A percentile compares a stretch with the other conserved stretches of the same genome.
These are phyloP conservation scores for Leptopterna dolabrata DNA, from an alignment of 2,888 invertebrate species.

Conservation along the genomic window DNA sequence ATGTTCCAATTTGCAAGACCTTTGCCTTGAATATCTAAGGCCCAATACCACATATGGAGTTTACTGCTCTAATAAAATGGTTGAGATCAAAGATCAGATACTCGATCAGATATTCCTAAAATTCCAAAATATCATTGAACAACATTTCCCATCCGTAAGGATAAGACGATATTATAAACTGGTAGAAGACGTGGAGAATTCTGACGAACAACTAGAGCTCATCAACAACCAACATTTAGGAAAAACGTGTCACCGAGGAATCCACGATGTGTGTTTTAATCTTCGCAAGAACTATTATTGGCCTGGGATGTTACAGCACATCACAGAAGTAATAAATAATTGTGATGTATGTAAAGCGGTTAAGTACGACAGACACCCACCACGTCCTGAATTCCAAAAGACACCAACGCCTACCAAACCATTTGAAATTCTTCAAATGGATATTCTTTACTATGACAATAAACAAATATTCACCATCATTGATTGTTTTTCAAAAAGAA, in stretches of 20 bases:
- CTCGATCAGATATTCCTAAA: neutral
- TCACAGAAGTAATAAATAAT: neutral
- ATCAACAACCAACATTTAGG: neutral
- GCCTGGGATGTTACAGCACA: neutral
- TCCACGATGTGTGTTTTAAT: neutral
- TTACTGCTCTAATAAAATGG: neutral
- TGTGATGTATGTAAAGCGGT: neutral
- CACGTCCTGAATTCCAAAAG: neutral
- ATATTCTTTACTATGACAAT: neutral
- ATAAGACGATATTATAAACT: too few species aligned
- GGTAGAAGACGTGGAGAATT: neutral
- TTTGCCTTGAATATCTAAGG: neutral
- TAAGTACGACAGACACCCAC: neutral
- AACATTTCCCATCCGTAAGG: neutral
- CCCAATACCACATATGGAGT: constrained; percentile 18
- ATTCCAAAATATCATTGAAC: neutral
- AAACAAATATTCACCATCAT: neutral
- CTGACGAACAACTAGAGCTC: neutral
- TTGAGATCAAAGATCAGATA: neutral
- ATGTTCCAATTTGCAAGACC: neutral
- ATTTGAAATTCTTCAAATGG: neutral
- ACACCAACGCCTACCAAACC: neutral
- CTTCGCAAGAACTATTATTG: neutral
- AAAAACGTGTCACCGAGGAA: neutral
- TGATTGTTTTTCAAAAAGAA: neutral